phyloP scores from a whole-genome alignment of 1,140 invertebrate genomes.

The Streblospio benedicti region DNA sequence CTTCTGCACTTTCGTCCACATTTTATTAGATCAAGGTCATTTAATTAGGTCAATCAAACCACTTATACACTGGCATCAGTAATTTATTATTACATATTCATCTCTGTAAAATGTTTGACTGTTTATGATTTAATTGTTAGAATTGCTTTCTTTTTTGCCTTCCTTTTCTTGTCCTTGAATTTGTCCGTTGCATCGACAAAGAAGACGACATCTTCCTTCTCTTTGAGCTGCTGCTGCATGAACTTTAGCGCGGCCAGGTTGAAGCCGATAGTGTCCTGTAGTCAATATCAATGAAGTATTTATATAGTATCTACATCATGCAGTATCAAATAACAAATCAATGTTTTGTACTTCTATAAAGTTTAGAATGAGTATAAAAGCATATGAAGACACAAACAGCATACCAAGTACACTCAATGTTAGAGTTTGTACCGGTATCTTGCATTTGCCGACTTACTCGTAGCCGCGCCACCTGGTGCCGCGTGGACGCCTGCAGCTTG shows the following conservation, averaged over 20 bases:
- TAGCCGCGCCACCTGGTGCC: constrained; percentile 55
- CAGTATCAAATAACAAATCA: background rate
- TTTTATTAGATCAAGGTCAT: no score
- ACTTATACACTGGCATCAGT: no score
- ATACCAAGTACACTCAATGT: no score
- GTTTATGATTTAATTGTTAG: constrained; percentile 31
- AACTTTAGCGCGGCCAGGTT: constrained; percentile 77
- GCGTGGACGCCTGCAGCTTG: constrained; percentile 56
- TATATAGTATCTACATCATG: constrained; percentile 5
- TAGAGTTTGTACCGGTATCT: no score
- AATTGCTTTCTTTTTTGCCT: constrained; percentile 56
- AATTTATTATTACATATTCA: no score
- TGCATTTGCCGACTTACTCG: no score
- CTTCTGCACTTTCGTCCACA: no score
- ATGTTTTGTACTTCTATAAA: no score
- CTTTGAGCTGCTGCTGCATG: constrained; percentile 68
- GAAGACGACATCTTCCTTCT: constrained; percentile 66
- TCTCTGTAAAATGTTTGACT: background rate
- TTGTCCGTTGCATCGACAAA: constrained; percentile 70
- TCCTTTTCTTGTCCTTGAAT: constrained; percentile 59
- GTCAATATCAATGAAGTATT: no score
- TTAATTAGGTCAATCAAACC: no score
- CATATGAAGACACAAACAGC: no score
- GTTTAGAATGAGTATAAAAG: no score
- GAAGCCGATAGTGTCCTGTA: constrained; percentile 73